phyloP scores from a whole-genome alignment of 2,113 vertebrate species.

The Glaucomys volans region DNA sequence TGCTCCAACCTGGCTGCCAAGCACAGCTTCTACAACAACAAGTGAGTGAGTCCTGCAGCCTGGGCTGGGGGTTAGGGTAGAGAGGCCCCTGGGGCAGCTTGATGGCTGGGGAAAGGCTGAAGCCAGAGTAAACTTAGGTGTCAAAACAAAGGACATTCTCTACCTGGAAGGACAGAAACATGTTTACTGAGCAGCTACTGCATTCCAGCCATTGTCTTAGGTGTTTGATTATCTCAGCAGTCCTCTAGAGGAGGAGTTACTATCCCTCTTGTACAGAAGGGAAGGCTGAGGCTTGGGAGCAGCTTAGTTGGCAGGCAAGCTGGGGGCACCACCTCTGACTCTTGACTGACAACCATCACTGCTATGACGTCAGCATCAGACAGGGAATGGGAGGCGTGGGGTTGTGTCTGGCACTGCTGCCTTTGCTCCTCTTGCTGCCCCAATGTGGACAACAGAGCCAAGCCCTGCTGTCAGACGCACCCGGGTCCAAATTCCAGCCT shows the following conservation, averaged over 20 bases:
- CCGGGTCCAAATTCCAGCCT: background rate
- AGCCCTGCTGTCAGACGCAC: background rate
- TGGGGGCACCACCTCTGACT: background rate
- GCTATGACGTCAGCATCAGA: accelerated
- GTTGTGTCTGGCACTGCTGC: background rate
- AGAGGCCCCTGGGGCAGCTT: background rate
- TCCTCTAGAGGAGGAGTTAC: background rate
- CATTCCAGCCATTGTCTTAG: background rate
- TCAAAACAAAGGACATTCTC: background rate
- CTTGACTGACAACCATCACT: background rate
- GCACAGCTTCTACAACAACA: slow-evolving; percentile 95
- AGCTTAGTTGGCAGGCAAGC: background rate
- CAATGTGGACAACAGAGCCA: background rate
- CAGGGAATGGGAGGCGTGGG: background rate
- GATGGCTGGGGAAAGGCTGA: background rate
- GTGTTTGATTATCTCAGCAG: background rate
- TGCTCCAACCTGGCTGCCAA: slow-evolving; percentile 92
- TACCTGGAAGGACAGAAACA: background rate
- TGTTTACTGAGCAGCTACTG: accelerated
- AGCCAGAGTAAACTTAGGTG: background rate
- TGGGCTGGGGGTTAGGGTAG: accelerated
- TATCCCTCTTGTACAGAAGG: background rate
- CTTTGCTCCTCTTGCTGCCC: background rate
- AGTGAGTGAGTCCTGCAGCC: slow-evolving; percentile 87
- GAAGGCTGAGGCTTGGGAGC: background rate